These are phyloP conservation scores for Xiphorhynchus erythropygius DNA, from an alignment of 2,797 vertebrate genomes.

Conservation along the genomic window DNA sequence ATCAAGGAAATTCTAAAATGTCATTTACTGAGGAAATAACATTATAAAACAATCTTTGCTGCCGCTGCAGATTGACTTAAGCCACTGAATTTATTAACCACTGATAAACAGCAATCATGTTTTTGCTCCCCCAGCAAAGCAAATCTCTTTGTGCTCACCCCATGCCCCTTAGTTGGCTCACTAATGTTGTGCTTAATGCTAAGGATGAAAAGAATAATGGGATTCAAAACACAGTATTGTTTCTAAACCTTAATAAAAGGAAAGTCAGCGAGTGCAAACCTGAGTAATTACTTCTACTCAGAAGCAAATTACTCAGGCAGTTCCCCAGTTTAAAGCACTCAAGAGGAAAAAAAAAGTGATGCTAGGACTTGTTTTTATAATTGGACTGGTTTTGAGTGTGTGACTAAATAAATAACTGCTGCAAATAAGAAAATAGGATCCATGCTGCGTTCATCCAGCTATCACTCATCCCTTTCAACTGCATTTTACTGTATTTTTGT, in stretches of 20 bases:
- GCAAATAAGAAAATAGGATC: neutral
- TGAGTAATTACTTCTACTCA: neutral
- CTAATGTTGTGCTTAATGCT: neutral
- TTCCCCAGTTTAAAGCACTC: neutral
- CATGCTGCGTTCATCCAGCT: rapidly evolving
- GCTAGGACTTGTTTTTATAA: neutral
- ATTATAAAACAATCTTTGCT: neutral
- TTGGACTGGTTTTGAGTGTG: neutral
- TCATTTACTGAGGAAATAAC: neutral
- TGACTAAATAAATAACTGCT: neutral
- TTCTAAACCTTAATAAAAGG: constrained; percentile 10
- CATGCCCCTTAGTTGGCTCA: neutral
- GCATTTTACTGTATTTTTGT: neutral
- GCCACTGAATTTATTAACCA: neutral
- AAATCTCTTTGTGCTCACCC: neutral
- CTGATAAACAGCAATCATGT: neutral
- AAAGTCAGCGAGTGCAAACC: neutral
- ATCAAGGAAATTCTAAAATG: constrained; percentile 11
- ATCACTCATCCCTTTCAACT: neutral
- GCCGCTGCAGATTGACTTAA: neutral
- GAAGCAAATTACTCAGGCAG: neutral
- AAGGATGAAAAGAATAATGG: neutral
- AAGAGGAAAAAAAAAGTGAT: neutral
- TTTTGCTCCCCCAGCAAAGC: neutral
- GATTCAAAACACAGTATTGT: neutral